A percentile compares a stretch with the other conserved stretches of the same genome.
These are phyloP conservation scores for Andrena haemorrhoa DNA, from an alignment of 2,888 invertebrate genomes.

Conservation along the genomic window DNA sequence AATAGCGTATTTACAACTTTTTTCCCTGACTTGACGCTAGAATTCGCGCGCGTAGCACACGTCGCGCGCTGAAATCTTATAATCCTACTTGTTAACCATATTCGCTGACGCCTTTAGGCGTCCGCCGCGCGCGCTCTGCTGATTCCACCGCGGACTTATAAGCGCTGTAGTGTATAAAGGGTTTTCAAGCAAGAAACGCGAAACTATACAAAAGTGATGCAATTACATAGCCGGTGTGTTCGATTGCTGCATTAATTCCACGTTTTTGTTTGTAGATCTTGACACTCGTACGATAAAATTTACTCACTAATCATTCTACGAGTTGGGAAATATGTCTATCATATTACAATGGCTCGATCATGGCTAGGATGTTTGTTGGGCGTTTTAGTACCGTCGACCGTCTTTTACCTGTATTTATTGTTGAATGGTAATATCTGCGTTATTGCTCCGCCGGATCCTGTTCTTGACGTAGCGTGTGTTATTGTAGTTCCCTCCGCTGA, in stretches of 20 bases:
- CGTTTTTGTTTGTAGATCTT: conserved; percentile 46
- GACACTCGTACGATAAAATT: conserved; percentile 26
- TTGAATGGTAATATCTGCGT: conserved; percentile 77
- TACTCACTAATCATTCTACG: conserved; percentile 64
- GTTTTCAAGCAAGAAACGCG: not conserved
- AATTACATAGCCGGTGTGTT: not conserved
- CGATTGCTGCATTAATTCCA: no score
- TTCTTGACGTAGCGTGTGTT: conserved; percentile 16
- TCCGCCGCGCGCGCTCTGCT: no score
- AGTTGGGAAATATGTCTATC: conserved; percentile 77
- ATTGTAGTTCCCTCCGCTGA: conserved; percentile 65
- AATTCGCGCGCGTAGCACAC: not conserved
- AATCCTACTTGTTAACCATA: not conserved
- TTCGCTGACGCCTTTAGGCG: no score
- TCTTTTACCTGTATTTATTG: conserved; percentile 78
- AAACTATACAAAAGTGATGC: not conserved
- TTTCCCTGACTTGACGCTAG: no score
- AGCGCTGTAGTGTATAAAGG: not conserved
- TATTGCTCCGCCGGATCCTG: not conserved
- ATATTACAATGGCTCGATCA: conserved; percentile 81
- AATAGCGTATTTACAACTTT: not conserved
- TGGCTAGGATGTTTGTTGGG: conserved; percentile 80
- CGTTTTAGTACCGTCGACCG: conserved; percentile 73
- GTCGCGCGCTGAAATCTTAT: not conserved
- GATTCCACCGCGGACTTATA: not conserved